Base-by-base conservation (phyloP, 1,140 invertebrate genomes). In the Philotrypesis tridentata region DNA sequence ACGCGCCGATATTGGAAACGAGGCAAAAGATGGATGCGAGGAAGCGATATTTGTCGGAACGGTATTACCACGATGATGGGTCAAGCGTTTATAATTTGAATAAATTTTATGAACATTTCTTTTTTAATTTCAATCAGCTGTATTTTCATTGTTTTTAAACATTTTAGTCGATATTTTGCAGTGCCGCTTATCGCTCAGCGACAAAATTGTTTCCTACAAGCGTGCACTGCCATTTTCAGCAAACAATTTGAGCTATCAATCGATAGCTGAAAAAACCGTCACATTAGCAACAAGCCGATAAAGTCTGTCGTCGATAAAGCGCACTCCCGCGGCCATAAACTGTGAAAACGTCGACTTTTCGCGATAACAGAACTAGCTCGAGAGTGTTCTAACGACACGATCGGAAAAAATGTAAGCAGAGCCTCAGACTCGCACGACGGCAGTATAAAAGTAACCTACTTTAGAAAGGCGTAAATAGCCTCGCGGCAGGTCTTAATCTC, bases 401-500 rank as follows among this genome's bases (percentile, higher is more conserved):
- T 37, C 33, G 33, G 40, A 67, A 29, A 67, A 31, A 48, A 68
- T 61, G 17, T 31, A 33, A 74, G 0, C n/a, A 55, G 0, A 1
- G 12, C 11, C 12, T 43, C 33, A 14, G 12, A 43, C 7, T 11
- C 43, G 14, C 12, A 48, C 43, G 17, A 17, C 43, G 14, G 17
- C 43, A 17, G 43, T 2, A 48, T 71, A 61, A 60, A 43, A 77
- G 70, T 82, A 77, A 55, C 65, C 67, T 55, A 72, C 40, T 60
- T 81, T 37, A 27, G 74, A 71, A 63, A 70, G 55, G 61, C 43
- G 72, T 76, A 75, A 75, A 81, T 70, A 81, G 63, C 65, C 71
- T 68, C 71, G 48, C 37, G 23, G 27, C 74, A 67, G 74, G 60
- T 43, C 60, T 77, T 77, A 77, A 82, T 82, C 73, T 77, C 80